Evolutionary conservation across 2,113 vertebrate genomes (phyloP).

Genomic region (Pterocles gutturalis): DNA sequence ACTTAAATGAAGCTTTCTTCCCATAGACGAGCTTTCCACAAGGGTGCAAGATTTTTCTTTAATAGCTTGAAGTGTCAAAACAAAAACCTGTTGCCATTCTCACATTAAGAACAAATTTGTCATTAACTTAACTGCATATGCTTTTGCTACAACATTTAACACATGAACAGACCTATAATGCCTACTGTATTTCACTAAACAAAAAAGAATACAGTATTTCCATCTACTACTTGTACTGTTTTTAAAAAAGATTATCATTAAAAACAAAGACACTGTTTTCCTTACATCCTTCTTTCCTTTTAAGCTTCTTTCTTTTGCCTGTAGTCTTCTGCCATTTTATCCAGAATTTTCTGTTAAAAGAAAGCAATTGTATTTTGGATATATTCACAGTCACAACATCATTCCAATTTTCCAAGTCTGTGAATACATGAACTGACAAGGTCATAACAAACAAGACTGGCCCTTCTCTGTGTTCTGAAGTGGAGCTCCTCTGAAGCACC

Average conservation of each 20-base stretch:
- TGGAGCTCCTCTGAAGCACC: neutral
- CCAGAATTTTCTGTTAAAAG: constrained; percentile 80
- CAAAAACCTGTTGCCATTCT: constrained; percentile 71
- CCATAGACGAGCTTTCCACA: constrained; percentile 60
- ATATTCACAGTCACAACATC: neutral
- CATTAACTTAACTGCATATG: constrained; percentile 79
- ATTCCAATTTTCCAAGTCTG: neutral
- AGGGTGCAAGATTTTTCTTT: constrained; percentile 62
- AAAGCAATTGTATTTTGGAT: neutral
- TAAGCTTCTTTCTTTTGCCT: constrained; percentile 82
- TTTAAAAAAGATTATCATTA: constrained; percentile 83
- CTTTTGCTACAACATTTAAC: constrained; percentile 81
- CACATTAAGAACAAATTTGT: constrained; percentile 72
- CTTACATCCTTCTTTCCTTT: constrained; percentile 65
- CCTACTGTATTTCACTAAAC: constrained; percentile 79
- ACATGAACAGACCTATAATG: constrained; percentile 80
- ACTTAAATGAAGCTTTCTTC: constrained; percentile 55
- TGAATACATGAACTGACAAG: neutral
- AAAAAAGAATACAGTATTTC: constrained; percentile 79
- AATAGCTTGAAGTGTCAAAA: constrained; percentile 65
- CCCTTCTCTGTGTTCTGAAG: neutral
- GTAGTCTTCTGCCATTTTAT: constrained; percentile 83
- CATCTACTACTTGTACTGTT: constrained; percentile 77
- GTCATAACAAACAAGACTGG: neutral
- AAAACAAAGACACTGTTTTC: constrained; percentile 80